These are phyloP conservation scores for Pteronotus mesoamericanus DNA, from an alignment of 2,797 vertebrate species.

Conservation along the genomic window DNA sequence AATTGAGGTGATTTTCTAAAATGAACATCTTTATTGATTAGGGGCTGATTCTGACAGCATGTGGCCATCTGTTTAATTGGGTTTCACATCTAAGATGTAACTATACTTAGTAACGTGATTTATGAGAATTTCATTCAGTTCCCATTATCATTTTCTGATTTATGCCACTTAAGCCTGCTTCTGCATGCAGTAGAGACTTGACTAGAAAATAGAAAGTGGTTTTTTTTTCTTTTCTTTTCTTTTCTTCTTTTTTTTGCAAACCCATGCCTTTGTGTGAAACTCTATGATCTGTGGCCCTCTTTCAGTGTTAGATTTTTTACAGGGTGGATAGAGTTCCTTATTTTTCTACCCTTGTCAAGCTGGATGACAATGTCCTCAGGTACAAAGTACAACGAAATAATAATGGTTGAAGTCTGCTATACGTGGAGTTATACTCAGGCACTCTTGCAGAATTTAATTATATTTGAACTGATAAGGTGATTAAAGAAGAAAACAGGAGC, in stretches of 20 bases:
- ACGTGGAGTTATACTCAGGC: not conserved
- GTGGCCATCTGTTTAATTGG: slow-evolving; percentile 76
- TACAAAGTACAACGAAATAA: not conserved
- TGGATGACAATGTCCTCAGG: not conserved
- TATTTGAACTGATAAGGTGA: slow-evolving; percentile 11
- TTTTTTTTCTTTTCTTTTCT: not conserved
- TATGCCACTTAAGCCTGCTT: slow-evolving; percentile 42
- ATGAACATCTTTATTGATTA: slow-evolving; percentile 75
- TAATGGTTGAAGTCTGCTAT: not conserved
- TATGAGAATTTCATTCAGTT: slow-evolving; percentile 67
- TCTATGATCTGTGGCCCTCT: slow-evolving; percentile 29
- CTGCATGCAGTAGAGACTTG: not conserved
- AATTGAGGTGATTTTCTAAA: slow-evolving; percentile 71
- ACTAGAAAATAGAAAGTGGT: not conserved
- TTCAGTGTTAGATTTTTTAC: slow-evolving; percentile 49
- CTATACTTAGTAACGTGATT: slow-evolving; percentile 75
- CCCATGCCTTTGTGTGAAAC: not conserved
- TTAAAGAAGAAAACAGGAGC: not conserved
- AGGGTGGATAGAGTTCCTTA: not conserved
- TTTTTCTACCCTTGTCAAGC: slow-evolving; percentile 34
- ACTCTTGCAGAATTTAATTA: slow-evolving; percentile 25
- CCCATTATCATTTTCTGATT: slow-evolving; percentile 66
- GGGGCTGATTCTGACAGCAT: slow-evolving; percentile 68
- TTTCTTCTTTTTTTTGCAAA: not conserved
- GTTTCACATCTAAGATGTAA: slow-evolving; percentile 69